Base-by-base conservation (phyloP, 2,888 invertebrate species). In the Tetheella fluctuosa region DNA sequence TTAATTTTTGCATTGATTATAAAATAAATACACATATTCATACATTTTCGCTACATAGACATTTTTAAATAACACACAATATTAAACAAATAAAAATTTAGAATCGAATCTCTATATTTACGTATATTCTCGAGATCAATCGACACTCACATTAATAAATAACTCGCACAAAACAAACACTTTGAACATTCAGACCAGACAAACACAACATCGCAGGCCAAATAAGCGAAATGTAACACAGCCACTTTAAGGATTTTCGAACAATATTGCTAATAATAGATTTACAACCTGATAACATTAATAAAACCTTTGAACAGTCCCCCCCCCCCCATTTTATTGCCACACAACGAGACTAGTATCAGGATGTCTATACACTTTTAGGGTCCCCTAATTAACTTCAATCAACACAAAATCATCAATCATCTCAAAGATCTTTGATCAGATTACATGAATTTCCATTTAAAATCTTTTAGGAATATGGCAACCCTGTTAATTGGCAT, bases 391-490 rank as follows among this genome's bases (percentile, higher is more conserved):
- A 34, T 34, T 30, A 30, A 30, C 7, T 30, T 30, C 10, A 2
- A 42, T n/a, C 20, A 48, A 3, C 48, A n/a, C 17, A 48, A 48
- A 48, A n/a, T 15, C 17, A 2, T 25, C 25, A 6, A 25, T 2
- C 25, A 4, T 25, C 6, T 25, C n/a, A n/a, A n/a, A n/a, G n/a
- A n/a, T 8, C 30, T 17, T 42, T 42, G 42, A 42, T 42, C n/a
- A 2, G n/a, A n/a, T 48, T 20, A 48, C 42, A 20, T 48, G 48
- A 48, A 20, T 48, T 48, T 48, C 10, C 48, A 10, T 48, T 48
- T 34, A 60, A 30, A 48, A 13, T 30, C 20, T 20, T 48, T 48
- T 10, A 48, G 48, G 48, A 20, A 48, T 48, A 39, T 48, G 48
- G 48, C 48, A 48, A 48, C 48, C 48, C 48, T 48, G 48, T 20